Evolutionary conservation across 1,140 invertebrate species (phyloP).

Genomic region (Trichonephila inaurata): DNA sequence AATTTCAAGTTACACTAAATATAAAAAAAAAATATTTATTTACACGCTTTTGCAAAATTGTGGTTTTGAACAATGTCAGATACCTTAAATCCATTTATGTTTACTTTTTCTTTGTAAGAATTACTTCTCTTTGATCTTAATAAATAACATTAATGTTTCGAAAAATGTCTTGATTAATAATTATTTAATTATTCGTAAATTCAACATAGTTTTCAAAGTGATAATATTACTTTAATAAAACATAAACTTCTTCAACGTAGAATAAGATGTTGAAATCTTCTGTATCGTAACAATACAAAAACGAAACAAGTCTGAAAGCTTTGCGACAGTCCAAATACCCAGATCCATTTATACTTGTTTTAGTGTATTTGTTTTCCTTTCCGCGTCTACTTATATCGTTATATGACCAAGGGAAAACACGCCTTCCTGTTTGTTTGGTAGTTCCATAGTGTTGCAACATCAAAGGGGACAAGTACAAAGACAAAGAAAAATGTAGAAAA

Average conservation of each 20-base stretch:
- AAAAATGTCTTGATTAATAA: too few species aligned
- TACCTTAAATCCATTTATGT: too few species aligned
- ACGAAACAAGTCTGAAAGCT: background rate
- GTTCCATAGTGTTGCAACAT: constrained; percentile 9
- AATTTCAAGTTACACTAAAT: too few species aligned
- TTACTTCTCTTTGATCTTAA: too few species aligned
- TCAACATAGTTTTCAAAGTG: too few species aligned
- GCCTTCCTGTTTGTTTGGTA: constrained; percentile 22
- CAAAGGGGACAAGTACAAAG: background rate
- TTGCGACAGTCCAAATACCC: background rate
- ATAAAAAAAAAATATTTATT: too few species aligned
- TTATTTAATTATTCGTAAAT: too few species aligned
- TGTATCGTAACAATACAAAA: background rate
- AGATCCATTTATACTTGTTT: constrained; percentile 29
- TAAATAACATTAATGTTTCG: too few species aligned
- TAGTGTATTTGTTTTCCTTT: constrained; percentile 7
- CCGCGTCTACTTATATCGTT: constrained; percentile 2
- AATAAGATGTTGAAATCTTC: background rate
- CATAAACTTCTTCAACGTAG: background rate
- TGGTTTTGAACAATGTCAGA: too few species aligned
- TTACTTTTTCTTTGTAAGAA: too few species aligned
- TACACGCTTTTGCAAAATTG: too few species aligned
- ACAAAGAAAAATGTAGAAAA: constrained; percentile 9
- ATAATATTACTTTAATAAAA: too few species aligned
- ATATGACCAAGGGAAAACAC: constrained; percentile 9